Percentiles rank a stretch among this genome's conserved stretches.
Evolutionary conservation across 2,888 invertebrate species (phyloP).

Genomic region (Cantharis flavilabris): DNA sequence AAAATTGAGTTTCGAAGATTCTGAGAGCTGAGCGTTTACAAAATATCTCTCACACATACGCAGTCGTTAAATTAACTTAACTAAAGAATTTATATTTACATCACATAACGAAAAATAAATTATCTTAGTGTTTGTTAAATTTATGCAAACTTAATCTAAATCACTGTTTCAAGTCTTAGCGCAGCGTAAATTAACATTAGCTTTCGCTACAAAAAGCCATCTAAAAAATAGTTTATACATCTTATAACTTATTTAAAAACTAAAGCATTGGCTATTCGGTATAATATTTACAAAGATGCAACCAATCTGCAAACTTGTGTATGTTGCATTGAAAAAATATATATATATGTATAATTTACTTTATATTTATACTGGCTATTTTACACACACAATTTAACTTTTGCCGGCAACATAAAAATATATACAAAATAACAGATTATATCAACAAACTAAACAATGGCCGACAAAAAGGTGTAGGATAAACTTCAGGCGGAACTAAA

Average conservation of each 20-base stretch:
- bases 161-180: conserved; percentile 54
- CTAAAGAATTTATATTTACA: conserved; percentile 50
- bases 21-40: conserved; percentile 17
- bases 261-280: conserved; percentile 34
- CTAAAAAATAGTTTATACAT: conserved; percentile 45
- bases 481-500: conserved; percentile 32
- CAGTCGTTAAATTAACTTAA: conserved; percentile 40
- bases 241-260: conserved; percentile 22
- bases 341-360: conserved; percentile 2
- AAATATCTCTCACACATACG: conserved; percentile 49
- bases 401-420: conserved; percentile 31
- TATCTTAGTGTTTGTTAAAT: conserved; percentile 35
- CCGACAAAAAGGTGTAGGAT: conserved; percentile 31
- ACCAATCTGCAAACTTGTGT: conserved; percentile 37
- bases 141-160: conserved; percentile 51
- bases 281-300: conserved; percentile 54
- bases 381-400: conserved; percentile 31
- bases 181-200: conserved; percentile 43
- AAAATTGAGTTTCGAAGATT: conserved; percentile 10
- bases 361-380: conserved; percentile 38
- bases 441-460: conserved; percentile 34
- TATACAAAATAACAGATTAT: conserved; percentile 35
- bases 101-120: conserved; percentile 52
- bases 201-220: conserved; percentile 39
- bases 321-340: conserved; percentile 32